Conservation (phyloP, 1,140 invertebrate genomes). For the Macrotrachela quadricornifera region DNA sequence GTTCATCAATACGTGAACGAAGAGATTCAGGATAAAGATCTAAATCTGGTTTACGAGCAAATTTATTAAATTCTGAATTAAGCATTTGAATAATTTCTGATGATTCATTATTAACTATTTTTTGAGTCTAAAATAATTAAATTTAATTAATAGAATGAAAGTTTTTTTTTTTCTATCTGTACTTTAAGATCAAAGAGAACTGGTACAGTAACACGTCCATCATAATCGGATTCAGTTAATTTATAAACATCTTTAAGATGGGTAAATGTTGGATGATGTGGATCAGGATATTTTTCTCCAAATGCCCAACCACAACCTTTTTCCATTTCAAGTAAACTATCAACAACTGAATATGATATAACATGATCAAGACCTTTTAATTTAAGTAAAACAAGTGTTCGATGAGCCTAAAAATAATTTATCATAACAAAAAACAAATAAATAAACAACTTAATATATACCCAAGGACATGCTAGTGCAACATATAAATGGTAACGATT, state of each 20-base stretch:
- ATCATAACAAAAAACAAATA: too few relatives aligned
- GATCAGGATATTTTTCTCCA: constrained; percentile 10
- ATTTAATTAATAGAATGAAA: too few relatives aligned
- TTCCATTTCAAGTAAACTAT: constrained; percentile 13
- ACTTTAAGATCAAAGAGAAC: constrained; percentile 19
- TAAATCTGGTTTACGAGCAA: constrained; percentile 17
- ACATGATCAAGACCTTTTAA: constrained; percentile 20
- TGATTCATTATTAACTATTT: constrained; percentile 24
- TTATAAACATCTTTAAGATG: too few relatives aligned
- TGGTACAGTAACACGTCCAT: constrained; percentile 17
- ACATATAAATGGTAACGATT: constrained; percentile 24
- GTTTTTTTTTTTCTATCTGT: too few relatives aligned
- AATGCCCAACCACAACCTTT: constrained; percentile 16
- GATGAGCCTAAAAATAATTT: constrained; percentile 10
- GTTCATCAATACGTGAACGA: constrained; percentile 15
- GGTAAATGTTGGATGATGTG: background rate
- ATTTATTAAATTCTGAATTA: constrained; percentile 22
- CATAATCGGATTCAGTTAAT: constrained; percentile 13
- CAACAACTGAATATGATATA: constrained; percentile 18
- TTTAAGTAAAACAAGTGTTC: constrained; percentile 16
- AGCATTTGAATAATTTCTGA: constrained; percentile 25
- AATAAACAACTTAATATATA: too few relatives aligned
- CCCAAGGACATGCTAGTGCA: constrained; percentile 22
- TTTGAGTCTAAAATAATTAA: constrained; percentile 10
- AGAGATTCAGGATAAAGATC: constrained; percentile 19